phyloP scores from a whole-genome alignment of 2,797 vertebrate genomes.

The Rhabdophis nuchalis region DNA sequence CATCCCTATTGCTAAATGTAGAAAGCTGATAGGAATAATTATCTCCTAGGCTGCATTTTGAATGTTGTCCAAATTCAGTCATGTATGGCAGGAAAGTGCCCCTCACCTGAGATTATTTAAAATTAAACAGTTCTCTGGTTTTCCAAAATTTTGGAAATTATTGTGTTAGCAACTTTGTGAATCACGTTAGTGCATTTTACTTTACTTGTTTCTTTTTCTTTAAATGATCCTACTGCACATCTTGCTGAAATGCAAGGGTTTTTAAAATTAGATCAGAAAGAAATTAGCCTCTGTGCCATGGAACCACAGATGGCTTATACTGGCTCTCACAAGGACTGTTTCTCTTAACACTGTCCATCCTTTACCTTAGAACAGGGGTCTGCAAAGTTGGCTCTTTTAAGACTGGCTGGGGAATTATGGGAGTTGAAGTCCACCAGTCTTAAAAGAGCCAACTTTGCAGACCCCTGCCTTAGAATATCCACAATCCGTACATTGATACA shows the following conservation, averaged over 20 bases:
- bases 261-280: not conserved
- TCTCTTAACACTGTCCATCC: not conserved
- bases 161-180: not conserved
- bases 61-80: not conserved
- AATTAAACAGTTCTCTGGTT: not conserved
- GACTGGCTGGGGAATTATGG: too few relatives aligned
- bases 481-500: not conserved
- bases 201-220: not conserved
- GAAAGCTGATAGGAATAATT: not conserved
- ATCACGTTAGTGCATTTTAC: not conserved
- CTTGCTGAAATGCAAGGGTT: not conserved
- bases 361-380: not conserved
- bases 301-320: not conserved
- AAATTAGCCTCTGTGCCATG: not conserved
- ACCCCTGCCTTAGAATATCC: not conserved
- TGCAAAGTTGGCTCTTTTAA: too few relatives aligned
- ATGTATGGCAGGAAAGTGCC: not conserved
- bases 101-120: not conserved
- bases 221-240: not conserved
- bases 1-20: not conserved
- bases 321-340: not conserved
- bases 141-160: not conserved
- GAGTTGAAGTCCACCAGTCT: too few relatives aligned
- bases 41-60: not conserved
- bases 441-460: too few relatives aligned